Evolutionary conservation across 1,140 invertebrate genomes (phyloP).

Genomic region (Mesaphorura yosii): DNA sequence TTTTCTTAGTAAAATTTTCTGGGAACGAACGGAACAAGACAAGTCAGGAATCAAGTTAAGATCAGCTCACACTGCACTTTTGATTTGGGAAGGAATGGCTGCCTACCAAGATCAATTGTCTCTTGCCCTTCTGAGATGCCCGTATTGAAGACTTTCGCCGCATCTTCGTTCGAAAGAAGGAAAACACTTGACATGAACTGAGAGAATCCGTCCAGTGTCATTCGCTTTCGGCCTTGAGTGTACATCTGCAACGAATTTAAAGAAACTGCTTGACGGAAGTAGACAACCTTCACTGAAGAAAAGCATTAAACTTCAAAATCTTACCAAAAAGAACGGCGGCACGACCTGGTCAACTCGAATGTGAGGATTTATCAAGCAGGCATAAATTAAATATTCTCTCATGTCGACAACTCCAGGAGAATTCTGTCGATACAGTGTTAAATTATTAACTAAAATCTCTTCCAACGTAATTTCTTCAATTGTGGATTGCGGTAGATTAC

Average conservation of each 20-base stretch:
- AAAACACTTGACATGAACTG: conserved; percentile 16
- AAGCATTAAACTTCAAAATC: not conserved
- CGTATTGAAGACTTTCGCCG: conserved; percentile 1
- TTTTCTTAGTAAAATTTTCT: conserved; percentile 17
- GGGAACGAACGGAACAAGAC: conserved; percentile 1
- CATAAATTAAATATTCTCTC: conserved; percentile 20
- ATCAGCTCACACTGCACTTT: not conserved
- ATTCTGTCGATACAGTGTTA: no score
- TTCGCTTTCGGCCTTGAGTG: conserved; percentile 6
- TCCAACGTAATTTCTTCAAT: not conserved
- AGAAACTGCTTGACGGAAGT: no score
- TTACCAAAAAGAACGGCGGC: conserved; percentile 20
- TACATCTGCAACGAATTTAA: no score
- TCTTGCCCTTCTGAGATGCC: not conserved
- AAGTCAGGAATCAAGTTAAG: not conserved
- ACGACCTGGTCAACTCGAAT: conserved; percentile 11
- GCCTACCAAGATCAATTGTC: conserved; percentile 10
- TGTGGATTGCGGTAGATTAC: not conserved
- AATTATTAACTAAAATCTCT: no score
- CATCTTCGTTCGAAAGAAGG: conserved; percentile 6
- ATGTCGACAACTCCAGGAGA: conserved; percentile 18
- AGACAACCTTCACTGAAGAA: no score
- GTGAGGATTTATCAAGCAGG: conserved; percentile 7
- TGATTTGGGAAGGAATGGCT: not conserved
- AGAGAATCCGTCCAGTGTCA: conserved; percentile 15